These are phyloP conservation scores for Oeneis ivallda DNA, from an alignment of 2,888 invertebrate species.

Conservation along the genomic window DNA sequence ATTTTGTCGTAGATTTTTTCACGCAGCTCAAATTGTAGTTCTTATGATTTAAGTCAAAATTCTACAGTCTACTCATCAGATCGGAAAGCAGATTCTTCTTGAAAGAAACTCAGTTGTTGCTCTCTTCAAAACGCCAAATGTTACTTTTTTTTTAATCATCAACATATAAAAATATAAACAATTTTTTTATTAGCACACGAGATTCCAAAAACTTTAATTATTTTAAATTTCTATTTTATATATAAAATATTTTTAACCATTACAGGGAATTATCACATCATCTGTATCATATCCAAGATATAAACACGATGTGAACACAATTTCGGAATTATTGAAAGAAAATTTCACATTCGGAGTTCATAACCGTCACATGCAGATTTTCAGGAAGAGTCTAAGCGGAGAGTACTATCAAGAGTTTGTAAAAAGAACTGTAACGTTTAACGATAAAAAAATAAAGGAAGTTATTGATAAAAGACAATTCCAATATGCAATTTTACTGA, in stretches of 20 bases:
- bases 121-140: too few relatives aligned
- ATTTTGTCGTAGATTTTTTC: not conserved
- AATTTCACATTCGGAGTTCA: constrained; percentile 65
- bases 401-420: constrained; percentile 51
- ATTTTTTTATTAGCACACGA: too few relatives aligned
- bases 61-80: too few relatives aligned
- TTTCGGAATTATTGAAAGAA: constrained; percentile 51
- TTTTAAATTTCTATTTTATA: too few relatives aligned
- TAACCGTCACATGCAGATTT: constrained; percentile 60
- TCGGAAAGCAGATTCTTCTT: too few relatives aligned
- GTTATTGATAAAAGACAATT: constrained; percentile 65
- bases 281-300: constrained; percentile 68
- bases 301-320: constrained; percentile 58
- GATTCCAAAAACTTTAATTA: too few relatives aligned
- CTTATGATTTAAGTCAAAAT: not conserved
- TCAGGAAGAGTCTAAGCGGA: constrained; percentile 55
- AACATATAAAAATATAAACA: too few relatives aligned
- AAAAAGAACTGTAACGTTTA: constrained; percentile 59
- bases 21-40: too few relatives aligned
- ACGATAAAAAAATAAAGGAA: constrained; percentile 62
- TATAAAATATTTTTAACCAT: not conserved
- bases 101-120: too few relatives aligned
- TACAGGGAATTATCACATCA: constrained; percentile 70
- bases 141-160: too few relatives aligned
- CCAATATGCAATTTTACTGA: constrained; percentile 73